Percentiles rank a stretch among this genome's conserved stretches.
Conservation (phyloP, 2,797 vertebrate species). For the Okamejei kenojei region DNA sequence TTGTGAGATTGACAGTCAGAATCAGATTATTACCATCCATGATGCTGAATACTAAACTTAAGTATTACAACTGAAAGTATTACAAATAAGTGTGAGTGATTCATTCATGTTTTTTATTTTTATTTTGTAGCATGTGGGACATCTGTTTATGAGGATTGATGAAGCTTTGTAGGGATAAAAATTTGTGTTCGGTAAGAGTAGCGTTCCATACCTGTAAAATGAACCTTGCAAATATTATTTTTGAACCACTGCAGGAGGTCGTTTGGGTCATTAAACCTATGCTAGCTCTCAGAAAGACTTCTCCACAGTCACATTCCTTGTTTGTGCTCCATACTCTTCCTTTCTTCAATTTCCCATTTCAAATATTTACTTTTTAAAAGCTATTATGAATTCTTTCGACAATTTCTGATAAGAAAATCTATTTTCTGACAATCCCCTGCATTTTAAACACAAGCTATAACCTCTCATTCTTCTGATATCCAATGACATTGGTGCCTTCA, state of each 20-base stretch:
- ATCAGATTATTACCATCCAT: constrained; percentile 21
- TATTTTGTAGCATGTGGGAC: not conserved
- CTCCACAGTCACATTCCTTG: not conserved
- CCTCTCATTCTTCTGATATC: not conserved
- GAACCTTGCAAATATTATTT: not conserved
- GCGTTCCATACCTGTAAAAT: not conserved
- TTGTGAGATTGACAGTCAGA: not conserved
- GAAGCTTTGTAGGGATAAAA: not conserved
- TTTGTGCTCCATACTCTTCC: not conserved
- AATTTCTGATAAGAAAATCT: not conserved
- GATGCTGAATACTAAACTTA: not conserved
- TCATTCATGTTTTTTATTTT: not conserved
- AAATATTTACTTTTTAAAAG: not conserved
- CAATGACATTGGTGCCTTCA: not conserved
- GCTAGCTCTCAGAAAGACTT: constrained; percentile 21
- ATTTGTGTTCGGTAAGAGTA: not conserved
- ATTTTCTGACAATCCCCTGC: not conserved
- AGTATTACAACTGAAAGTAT: not conserved
- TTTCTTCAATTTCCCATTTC: not conserved
- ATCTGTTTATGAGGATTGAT: not conserved
- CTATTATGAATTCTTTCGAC: not conserved
- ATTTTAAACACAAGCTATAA: not conserved
- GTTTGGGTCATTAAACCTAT: not conserved
- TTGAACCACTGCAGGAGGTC: not conserved
- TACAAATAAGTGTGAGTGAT: not conserved